These are phyloP conservation scores for Xestoiulus laeticollis DNA, from an alignment of 2,888 invertebrate species.

Conservation along the genomic window DNA sequence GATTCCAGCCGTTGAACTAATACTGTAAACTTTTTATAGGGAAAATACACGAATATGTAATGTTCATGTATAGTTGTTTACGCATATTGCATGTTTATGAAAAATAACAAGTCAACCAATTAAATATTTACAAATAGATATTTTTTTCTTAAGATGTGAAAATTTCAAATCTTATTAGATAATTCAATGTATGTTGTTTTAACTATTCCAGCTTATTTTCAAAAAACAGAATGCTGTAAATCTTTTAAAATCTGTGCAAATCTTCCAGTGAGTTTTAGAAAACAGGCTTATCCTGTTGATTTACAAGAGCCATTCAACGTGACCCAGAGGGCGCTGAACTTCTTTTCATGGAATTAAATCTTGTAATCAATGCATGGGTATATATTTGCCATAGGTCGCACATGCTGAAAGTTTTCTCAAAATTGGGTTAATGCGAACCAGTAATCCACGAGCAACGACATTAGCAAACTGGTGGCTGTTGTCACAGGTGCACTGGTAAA, in stretches of 20 bases:
- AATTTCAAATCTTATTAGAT: no score
- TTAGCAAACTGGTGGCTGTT: neutral
- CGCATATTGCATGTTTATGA: no score
- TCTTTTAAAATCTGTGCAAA: neutral
- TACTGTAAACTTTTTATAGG: no score
- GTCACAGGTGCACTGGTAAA: conserved; percentile 23
- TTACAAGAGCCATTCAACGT: neutral
- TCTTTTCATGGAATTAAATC: neutral
- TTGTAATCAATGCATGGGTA: conserved; percentile 4
- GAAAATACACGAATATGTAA: no score
- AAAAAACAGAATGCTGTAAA: neutral
- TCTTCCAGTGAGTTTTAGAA: neutral
- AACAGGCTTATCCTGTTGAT: neutral
- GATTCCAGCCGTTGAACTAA: no score
- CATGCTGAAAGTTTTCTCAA: neutral
- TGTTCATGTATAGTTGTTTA: no score
- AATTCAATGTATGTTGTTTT: no score
- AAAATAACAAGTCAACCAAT: no score
- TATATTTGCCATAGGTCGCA: conserved; percentile 3
- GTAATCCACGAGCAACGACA: conserved; percentile 18
- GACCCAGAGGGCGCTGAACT: conserved; percentile 29
- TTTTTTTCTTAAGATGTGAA: no score
- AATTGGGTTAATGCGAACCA: conserved; percentile 22
- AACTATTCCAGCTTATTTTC: no score
- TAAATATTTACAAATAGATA: no score